Evolutionary conservation across 2,888 invertebrate genomes (phyloP), one percentile per base, ranked within the genome.

Genomic region (Acrobeloides nanus): DNA sequence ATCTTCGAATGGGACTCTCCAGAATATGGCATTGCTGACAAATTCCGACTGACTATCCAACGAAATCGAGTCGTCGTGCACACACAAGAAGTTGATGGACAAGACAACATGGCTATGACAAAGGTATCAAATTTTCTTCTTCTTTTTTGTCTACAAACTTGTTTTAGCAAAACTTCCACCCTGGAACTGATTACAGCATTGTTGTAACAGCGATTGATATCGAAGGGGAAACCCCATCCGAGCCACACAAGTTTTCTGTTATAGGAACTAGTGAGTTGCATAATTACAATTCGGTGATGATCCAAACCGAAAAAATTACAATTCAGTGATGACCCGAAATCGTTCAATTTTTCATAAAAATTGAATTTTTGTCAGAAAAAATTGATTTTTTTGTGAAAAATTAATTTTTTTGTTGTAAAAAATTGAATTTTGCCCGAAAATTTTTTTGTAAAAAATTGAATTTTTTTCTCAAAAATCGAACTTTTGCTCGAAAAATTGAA

Each of bases 1-100:
- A 63, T 70, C 7, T 69, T 72, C 35, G 68, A 72, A 40, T 70
- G 70, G 70, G 71, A 72, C 41, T 32, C 57, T 26, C 70, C 70
- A 1, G 52, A 57, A 15, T 63, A 61, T 46, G 70, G 70, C 17
- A 53, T 55, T 23, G 57, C 66, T 6, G 61, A 67, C 26, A 63
- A 59, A 35, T 66, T 60, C 46, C 46, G 60, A 24, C 44, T 64
- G 18, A 32, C 34, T 10, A 35, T 61, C 10, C 34, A 33, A 34
- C 41, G 61, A 15, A 35, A 37, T 25, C 47, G 49, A 32, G 39
- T 46, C 12, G 25, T 50, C 21, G 32, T 59, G 18, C 50, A 57
- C 29, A 51, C 40, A 38, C 46, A 54, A 23, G 50, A 62, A 26
- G 51, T 59, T 33, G 59, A 59, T 23, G 45, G 64, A 18, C 42